Conservation (phyloP, 2,113 vertebrate genomes). For the Dicaeum eximium region DNA sequence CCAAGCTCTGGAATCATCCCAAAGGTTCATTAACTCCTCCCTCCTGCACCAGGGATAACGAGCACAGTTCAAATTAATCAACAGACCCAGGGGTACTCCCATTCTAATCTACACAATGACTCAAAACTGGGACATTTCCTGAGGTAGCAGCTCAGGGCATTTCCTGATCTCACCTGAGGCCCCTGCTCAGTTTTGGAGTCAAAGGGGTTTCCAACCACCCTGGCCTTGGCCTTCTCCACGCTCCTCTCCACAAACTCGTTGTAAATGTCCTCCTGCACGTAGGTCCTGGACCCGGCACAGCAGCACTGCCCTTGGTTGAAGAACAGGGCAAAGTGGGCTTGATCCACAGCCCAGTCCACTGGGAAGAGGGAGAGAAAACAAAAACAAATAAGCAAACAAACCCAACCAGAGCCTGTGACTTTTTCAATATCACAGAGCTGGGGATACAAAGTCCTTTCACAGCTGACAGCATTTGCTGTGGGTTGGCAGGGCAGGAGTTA, state of each 20-base stretch:
- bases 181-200: slow-evolving; percentile 91
- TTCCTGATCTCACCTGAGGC: slow-evolving; percentile 82
- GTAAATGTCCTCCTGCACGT: slow-evolving; percentile 90
- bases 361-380: not conserved
- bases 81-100: not conserved
- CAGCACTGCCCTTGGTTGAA: slow-evolving; percentile 99
- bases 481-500: not conserved
- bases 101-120: not conserved
- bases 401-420: not conserved
- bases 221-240: slow-evolving; percentile 79
- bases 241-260: slow-evolving; percentile 90
- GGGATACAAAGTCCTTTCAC: not conserved
- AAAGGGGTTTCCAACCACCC: slow-evolving; percentile 93
- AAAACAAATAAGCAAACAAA: not conserved
- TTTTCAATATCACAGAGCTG: not conserved
- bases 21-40: not conserved
- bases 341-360: slow-evolving; percentile 96
- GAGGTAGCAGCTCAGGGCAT: not conserved
- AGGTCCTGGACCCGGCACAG: slow-evolving; percentile 89
- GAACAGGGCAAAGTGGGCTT: slow-evolving; percentile 92
- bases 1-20: not conserved
- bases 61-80: not conserved
- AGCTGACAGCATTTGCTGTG: not conserved
- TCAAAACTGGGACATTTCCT: not conserved
- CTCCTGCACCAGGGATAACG: not conserved